A percentile compares a stretch with the other conserved stretches of the same genome.
These are phyloP conservation scores for Sylvicola fuscatus DNA, from an alignment of 2,888 invertebrate species.

Conservation along the genomic window DNA sequence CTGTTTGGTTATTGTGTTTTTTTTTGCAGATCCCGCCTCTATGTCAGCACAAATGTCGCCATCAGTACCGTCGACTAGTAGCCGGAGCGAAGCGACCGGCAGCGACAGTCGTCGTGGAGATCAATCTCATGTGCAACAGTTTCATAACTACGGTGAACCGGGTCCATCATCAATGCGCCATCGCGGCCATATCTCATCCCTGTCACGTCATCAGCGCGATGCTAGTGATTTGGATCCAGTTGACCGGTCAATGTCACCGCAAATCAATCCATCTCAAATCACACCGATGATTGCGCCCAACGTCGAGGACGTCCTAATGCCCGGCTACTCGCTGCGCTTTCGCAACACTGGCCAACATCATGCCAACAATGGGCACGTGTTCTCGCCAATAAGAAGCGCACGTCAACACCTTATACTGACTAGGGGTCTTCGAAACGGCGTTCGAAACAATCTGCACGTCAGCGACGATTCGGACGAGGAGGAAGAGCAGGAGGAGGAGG, in stretches of 20 bases:
- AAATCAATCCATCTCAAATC: too few relatives aligned
- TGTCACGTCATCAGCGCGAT: slow-evolving; percentile 24
- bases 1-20: too few relatives aligned
- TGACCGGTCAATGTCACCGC: neutral
- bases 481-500: neutral
- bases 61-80: neutral
- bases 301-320: neutral
- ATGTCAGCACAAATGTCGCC: too few relatives aligned
- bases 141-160: slow-evolving; percentile 23
- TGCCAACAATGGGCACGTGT: neutral
- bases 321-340: neutral
- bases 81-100: neutral
- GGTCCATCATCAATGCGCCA: slow-evolving; percentile 16
- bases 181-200: slow-evolving; percentile 13
- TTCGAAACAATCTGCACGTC: too few relatives aligned
- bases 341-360: neutral
- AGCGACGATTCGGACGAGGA: neutral
- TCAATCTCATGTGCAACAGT: slow-evolving; percentile 10
- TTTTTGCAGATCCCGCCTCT: too few relatives aligned
- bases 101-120: neutral
- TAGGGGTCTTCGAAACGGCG: too few relatives aligned
- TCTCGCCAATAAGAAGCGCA: too few relatives aligned
- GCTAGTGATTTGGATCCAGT: slow-evolving; percentile 16
- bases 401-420: too few relatives aligned
- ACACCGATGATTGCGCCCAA: neutral